A percentile compares a stretch with the other conserved stretches of the same genome.
Evolutionary conservation across 2,888 invertebrate genomes (phyloP).

Genomic region (Caenorhabditis sp.): DNA sequence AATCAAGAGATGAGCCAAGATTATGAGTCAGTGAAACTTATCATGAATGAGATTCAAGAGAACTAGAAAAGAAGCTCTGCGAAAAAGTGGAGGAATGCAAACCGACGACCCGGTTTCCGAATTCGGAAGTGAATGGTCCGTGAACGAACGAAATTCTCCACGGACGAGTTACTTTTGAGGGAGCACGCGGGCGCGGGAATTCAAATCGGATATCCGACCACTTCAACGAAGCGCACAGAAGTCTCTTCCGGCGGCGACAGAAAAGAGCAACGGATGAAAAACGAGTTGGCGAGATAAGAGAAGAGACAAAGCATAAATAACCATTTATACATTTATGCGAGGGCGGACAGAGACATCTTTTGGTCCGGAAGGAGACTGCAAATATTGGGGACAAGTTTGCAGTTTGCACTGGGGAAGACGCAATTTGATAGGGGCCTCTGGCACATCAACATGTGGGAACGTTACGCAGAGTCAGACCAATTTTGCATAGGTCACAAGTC

Average conservation of each 20-base stretch:
- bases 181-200: conserved; percentile 11
- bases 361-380: conserved; percentile 18
- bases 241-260: conserved; percentile 25
- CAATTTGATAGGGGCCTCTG: conserved; percentile 30
- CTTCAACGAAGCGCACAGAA: conserved; percentile 47
- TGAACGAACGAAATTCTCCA: conserved; percentile 37
- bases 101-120: conserved; percentile 8
- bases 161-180: conserved; percentile 23
- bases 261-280: conserved; percentile 6
- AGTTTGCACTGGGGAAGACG: conserved; percentile 12
- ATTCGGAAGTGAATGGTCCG: conserved; percentile 37
- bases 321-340: conserved; percentile 40
- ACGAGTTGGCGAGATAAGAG: neutral
- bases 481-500: conserved; percentile 40
- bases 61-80: too few relatives aligned
- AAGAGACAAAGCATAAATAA: conserved; percentile 31
- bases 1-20: too few relatives aligned
- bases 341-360: conserved; percentile 25
- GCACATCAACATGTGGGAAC: conserved; percentile 35
- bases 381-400: conserved; percentile 10
- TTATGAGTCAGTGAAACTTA: too few relatives aligned
- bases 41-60: too few relatives aligned
- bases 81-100: neutral
- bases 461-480: neutral
- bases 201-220: conserved; percentile 51